A percentile compares a stretch with the other conserved stretches of the same genome.
Conservation (phyloP, 1,140 invertebrate genomes). For the Gonatopus flavifemur region DNA sequence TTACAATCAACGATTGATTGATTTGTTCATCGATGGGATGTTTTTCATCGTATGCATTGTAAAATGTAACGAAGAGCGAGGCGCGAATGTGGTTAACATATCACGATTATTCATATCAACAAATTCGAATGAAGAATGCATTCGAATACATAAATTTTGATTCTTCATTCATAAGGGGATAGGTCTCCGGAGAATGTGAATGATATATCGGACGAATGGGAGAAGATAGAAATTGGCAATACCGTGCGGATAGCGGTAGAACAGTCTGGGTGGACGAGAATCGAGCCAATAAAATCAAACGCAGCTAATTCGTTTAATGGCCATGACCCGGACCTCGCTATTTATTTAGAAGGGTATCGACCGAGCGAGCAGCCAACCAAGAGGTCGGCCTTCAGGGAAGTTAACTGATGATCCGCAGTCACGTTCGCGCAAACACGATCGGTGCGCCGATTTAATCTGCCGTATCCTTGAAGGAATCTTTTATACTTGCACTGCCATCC, state of each 20-base stretch:
- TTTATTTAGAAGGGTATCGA: slow-evolving; percentile 45
- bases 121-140: too few species aligned
- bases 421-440: slow-evolving; percentile 42
- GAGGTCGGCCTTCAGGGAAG: slow-evolving; percentile 14
- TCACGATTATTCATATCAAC: too few species aligned
- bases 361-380: slow-evolving; percentile 7
- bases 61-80: too few species aligned
- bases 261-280: slow-evolving; percentile 14
- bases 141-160: too few species aligned
- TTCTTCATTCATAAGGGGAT: too few species aligned
- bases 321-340: slow-evolving; percentile 36
- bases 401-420: slow-evolving; percentile 44
- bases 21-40: too few species aligned
- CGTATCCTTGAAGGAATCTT: slow-evolving; percentile 27
- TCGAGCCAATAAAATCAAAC: slow-evolving; percentile 43
- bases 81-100: too few species aligned
- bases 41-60: too few species aligned
- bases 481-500: slow-evolving; percentile 14
- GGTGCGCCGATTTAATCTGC: slow-evolving; percentile 35
- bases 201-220: neutral
- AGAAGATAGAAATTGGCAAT: slow-evolving; percentile 8
- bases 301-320: slow-evolving; percentile 46
- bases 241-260: neutral
- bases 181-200: neutral
- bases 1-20: too few species aligned